Conservation (phyloP, 2,888 invertebrate species). For the Nemurella pictetii region DNA sequence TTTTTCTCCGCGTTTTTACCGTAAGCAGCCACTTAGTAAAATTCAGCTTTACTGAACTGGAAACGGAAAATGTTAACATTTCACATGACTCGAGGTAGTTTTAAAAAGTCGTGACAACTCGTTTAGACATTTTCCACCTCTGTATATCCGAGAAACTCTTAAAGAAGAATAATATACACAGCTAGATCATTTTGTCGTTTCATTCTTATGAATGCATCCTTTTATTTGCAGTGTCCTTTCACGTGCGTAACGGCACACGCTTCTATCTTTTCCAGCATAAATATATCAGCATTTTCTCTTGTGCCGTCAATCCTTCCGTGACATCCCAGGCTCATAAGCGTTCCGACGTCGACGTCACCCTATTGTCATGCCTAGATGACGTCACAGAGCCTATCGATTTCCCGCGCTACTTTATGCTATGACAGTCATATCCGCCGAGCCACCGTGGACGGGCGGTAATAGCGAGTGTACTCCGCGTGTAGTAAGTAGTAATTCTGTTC, state of each 20-base stretch:
- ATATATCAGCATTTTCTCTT: background rate
- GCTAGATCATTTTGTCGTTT: background rate
- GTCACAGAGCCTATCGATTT: constrained; percentile 14
- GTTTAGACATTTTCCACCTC: background rate
- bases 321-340: constrained; percentile 1
- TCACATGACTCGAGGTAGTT: background rate
- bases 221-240: background rate
- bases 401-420: background rate
- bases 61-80: background rate
- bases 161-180: background rate
- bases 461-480: background rate
- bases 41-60: background rate
- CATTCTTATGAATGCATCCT: background rate
- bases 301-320: background rate
- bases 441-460: background rate
- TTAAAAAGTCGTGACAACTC: background rate
- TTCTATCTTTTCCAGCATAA: background rate
- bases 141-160: background rate
- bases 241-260: background rate
- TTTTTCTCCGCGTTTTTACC: background rate
- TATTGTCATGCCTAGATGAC: constrained; percentile 11
- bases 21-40: background rate
- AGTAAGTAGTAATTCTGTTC: background rate
- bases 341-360: background rate
- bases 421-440: background rate